Conservation (phyloP, 1,140 invertebrate species). For the Spodoptera litura region DNA sequence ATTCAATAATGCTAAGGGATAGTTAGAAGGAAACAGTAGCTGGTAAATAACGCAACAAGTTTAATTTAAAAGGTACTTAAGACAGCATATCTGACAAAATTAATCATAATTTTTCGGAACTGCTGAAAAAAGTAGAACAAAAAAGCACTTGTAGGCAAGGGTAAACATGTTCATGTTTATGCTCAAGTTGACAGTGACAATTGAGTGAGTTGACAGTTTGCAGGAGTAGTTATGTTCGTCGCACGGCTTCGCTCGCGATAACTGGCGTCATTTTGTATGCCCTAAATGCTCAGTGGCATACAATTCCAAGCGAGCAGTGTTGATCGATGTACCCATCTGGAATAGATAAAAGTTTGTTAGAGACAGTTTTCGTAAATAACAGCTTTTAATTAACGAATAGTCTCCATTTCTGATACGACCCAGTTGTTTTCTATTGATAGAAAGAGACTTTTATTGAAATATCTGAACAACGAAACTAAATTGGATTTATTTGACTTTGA, state of each 20-base stretch:
- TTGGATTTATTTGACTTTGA: too few species aligned
- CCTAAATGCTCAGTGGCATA: conserved; percentile 15
- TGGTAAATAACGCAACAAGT: too few species aligned
- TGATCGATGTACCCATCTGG: conserved; percentile 23
- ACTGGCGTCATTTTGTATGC: not conserved
- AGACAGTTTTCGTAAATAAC: not conserved
- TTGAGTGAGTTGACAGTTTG: not conserved
- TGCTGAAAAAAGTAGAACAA: too few species aligned
- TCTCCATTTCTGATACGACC: not conserved
- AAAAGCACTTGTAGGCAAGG: too few species aligned
- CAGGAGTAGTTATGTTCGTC: not conserved
- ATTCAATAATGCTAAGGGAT: too few species aligned
- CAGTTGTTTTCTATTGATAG: not conserved
- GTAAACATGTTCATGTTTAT: too few species aligned
- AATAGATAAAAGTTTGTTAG: conserved; percentile 2
- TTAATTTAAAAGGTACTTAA: too few species aligned
- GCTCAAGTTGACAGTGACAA: too few species aligned
- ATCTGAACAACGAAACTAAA: too few species aligned
- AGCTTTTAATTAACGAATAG: not conserved
- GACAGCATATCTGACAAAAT: too few species aligned
- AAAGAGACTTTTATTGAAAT: not conserved
- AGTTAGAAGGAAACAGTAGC: too few species aligned
- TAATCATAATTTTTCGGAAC: too few species aligned
- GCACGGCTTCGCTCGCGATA: not conserved
- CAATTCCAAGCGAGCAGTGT: conserved; percentile 12